These are phyloP conservation scores for Amblyjoppa fuscipennis DNA, from an alignment of 2,888 invertebrate species.

Conservation along the genomic window DNA sequence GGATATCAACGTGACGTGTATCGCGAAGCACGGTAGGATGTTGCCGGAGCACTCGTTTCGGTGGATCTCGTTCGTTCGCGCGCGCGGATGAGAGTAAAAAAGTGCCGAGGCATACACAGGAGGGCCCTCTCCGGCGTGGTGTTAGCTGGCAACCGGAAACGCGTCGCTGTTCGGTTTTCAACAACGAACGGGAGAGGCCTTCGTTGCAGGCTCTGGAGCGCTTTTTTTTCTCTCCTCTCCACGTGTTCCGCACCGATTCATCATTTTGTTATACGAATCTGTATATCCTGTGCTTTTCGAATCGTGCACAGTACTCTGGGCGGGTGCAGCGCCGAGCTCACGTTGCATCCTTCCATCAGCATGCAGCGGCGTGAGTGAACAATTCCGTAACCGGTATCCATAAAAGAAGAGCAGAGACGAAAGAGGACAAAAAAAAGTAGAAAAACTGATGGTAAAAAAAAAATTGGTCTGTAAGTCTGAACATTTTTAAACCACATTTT, in stretches of 20 bases:
- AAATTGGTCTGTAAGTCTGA: background rate
- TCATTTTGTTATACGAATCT: constrained; percentile 62
- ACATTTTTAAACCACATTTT: background rate
- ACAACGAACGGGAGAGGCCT: constrained; percentile 25
- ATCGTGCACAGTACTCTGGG: constrained; percentile 40
- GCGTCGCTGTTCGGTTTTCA: constrained; percentile 61
- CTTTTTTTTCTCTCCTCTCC: constrained; percentile 4
- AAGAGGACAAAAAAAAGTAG: background rate
- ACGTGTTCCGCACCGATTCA: constrained; percentile 61
- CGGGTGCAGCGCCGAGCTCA: constrained; percentile 4
- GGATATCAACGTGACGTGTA: constrained; percentile 52
- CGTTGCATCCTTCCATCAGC: constrained; percentile 26
- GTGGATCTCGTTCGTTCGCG: constrained; percentile 61
- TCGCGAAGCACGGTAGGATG: constrained; percentile 53
- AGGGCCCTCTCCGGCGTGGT: constrained; percentile 27
- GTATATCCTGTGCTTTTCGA: constrained; percentile 50
- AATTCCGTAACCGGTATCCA: constrained; percentile 14
- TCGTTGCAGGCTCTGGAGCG: constrained; percentile 6
- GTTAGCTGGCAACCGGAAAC: constrained; percentile 57
- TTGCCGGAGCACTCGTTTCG: constrained; percentile 49
- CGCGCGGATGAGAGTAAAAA: constrained; percentile 45
- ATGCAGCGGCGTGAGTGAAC: constrained; percentile 22
- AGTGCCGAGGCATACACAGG: constrained; percentile 31
- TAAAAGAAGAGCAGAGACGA: constrained; percentile 20
- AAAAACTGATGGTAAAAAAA: background rate